phyloP scores from a whole-genome alignment of 2,888 invertebrate species.

The Neoascia interrupta region DNA sequence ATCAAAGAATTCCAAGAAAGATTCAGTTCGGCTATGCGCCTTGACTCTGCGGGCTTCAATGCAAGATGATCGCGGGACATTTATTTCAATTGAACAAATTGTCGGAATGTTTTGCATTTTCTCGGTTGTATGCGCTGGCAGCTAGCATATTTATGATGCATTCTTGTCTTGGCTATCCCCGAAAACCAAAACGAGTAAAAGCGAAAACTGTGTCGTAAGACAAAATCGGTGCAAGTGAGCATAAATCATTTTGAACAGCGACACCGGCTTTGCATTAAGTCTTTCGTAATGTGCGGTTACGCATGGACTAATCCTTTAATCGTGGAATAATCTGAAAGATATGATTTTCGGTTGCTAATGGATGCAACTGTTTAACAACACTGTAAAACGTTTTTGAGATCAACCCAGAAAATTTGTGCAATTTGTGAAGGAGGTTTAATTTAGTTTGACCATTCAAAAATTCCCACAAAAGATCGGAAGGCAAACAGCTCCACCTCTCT shows the following conservation, averaged over 20 bases:
- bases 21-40: background rate
- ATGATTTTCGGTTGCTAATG: slow-evolving; percentile 35
- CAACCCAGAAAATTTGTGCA: too few species aligned
- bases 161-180: slow-evolving; percentile 31
- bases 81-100: slow-evolving; percentile 67
- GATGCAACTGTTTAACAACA: slow-evolving; percentile 29
- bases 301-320: slow-evolving; percentile 62
- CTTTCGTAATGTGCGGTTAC: slow-evolving; percentile 54
- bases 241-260: slow-evolving; percentile 49
- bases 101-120: slow-evolving; percentile 59
- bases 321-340: slow-evolving; percentile 52
- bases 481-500: too few species aligned
- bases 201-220: slow-evolving; percentile 48
- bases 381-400: too few species aligned
- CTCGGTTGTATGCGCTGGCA: slow-evolving; percentile 1
- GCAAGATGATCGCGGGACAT: slow-evolving; percentile 58
- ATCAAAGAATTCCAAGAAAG: slow-evolving; percentile 60
- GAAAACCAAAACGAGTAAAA: background rate
- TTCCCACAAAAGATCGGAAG: too few species aligned
- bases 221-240: slow-evolving; percentile 32
- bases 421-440: too few species aligned
- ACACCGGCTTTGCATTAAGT: slow-evolving; percentile 32
- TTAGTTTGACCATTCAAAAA: too few species aligned
- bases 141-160: slow-evolving; percentile 37
- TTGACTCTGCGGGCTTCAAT: background rate